Evolutionary conservation across 1,140 invertebrate genomes (phyloP).

Genomic region (Lithobius niger): DNA sequence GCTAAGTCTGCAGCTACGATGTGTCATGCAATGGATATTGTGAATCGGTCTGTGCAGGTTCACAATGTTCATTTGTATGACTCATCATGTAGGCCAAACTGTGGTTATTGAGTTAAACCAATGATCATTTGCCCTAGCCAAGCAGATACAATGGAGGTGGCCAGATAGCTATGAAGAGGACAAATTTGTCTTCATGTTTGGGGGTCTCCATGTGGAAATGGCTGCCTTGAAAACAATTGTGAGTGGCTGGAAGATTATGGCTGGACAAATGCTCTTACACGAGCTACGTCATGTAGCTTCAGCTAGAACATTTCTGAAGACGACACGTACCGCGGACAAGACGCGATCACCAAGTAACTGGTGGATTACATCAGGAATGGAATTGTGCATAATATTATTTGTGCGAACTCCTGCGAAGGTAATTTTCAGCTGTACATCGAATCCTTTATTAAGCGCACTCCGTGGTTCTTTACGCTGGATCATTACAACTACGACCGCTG

Average conservation of each 20-base stretch:
- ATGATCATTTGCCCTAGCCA: too few species aligned
- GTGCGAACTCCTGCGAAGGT: background rate
- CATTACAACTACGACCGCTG: background rate
- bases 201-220: background rate
- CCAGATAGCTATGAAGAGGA: slow-evolving; percentile 7
- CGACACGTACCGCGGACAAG: background rate
- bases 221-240: background rate
- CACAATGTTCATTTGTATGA: too few species aligned
- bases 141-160: slow-evolving; percentile 9
- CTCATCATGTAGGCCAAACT: too few species aligned
- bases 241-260: background rate
- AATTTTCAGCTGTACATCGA: background rate
- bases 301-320: background rate
- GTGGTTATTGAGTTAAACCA: too few species aligned
- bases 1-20: too few species aligned
- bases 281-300: slow-evolving; percentile 1
- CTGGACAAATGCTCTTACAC: background rate
- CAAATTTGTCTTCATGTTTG: slow-evolving; percentile 3
- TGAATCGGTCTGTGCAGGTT: too few species aligned
- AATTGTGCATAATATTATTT: background rate
- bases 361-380: background rate
- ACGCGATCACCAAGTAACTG: background rate
- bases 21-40: too few species aligned
- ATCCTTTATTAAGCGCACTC: too few species aligned
- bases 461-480: background rate